phyloP scores from a whole-genome alignment of 2,113 vertebrate species.

The Campylomormyrus tamandua region DNA sequence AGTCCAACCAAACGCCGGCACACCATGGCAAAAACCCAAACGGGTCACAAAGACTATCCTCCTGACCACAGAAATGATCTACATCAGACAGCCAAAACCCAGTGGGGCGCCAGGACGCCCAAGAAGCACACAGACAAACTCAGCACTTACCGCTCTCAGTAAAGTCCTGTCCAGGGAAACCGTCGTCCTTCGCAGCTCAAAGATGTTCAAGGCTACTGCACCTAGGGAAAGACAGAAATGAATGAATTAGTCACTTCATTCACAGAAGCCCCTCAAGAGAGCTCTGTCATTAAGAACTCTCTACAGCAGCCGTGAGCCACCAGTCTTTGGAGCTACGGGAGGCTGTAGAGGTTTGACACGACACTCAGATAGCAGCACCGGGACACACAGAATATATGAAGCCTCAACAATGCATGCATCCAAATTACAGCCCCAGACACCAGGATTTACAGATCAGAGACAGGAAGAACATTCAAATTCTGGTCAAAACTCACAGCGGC shows the following conservation, averaged over 20 bases:
- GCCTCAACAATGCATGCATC: not conserved
- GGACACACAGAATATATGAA: not conserved
- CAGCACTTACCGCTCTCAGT: not conserved
- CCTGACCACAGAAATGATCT: not conserved
- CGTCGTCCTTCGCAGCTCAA: not conserved
- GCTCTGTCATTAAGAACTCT: not conserved
- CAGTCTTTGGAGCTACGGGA: not conserved
- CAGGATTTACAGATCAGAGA: not conserved
- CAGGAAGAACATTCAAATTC: not conserved
- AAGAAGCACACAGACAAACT: not conserved
- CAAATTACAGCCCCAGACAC: not conserved
- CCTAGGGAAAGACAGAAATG: not conserved
- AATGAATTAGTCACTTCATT: slow-evolving; percentile 2
- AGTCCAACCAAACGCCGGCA: not conserved
- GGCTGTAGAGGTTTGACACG: not conserved
- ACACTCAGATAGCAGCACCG: not conserved
- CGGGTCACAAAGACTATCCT: not conserved
- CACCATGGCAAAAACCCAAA: not conserved
- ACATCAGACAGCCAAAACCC: not conserved
- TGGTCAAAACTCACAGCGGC: not conserved
- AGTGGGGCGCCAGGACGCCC: not conserved
- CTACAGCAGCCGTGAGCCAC: not conserved
- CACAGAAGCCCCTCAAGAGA: not conserved
- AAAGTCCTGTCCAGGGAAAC: not conserved
- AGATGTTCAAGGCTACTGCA: not conserved